Percentiles rank a stretch among this genome's conserved stretches.
Evolutionary conservation across 1,140 invertebrate genomes (phyloP).

Genomic region (Calosoma granatense): DNA sequence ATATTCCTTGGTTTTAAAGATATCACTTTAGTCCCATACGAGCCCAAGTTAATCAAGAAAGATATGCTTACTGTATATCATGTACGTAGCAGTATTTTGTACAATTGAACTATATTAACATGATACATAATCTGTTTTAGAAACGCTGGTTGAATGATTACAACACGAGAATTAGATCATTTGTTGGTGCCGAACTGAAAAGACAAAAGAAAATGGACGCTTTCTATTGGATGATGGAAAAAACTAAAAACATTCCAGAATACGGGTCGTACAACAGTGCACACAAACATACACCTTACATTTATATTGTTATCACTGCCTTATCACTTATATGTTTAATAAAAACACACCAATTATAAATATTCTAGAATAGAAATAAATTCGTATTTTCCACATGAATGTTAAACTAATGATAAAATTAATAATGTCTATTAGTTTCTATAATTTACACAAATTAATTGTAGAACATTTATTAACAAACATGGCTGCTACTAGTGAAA

Average conservation of each 20-base stretch:
- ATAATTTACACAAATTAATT: too few species aligned
- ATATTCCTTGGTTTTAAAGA: slow-evolving; percentile 64
- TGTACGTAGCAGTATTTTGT: slow-evolving; percentile 35
- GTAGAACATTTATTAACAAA: too few species aligned
- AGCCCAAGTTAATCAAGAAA: slow-evolving; percentile 78
- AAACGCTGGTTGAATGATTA: slow-evolving; percentile 69
- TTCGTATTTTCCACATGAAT: too few species aligned
- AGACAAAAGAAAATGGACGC: slow-evolving; percentile 52
- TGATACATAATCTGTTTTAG: slow-evolving; percentile 34
- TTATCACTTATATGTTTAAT: too few species aligned
- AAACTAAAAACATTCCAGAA: slow-evolving; percentile 58
- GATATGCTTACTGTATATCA: slow-evolving; percentile 64
- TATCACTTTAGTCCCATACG: slow-evolving; percentile 85
- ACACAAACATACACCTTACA: neutral
- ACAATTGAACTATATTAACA: too few species aligned
- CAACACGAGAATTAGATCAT: slow-evolving; percentile 56
- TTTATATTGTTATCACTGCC: neutral
- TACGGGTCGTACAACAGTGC: slow-evolving; percentile 17
- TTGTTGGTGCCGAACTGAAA: slow-evolving; percentile 62
- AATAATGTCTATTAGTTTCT: too few species aligned
- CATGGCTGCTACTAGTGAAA: too few species aligned
- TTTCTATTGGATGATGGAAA: slow-evolving; percentile 72
- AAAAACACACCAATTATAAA: too few species aligned
- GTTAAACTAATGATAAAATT: too few species aligned
- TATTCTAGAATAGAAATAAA: too few species aligned